A percentile compares a stretch with the other conserved stretches of the same genome.
Conservation (phyloP, 2,113 vertebrate species). For the Suricata suricatta region DNA sequence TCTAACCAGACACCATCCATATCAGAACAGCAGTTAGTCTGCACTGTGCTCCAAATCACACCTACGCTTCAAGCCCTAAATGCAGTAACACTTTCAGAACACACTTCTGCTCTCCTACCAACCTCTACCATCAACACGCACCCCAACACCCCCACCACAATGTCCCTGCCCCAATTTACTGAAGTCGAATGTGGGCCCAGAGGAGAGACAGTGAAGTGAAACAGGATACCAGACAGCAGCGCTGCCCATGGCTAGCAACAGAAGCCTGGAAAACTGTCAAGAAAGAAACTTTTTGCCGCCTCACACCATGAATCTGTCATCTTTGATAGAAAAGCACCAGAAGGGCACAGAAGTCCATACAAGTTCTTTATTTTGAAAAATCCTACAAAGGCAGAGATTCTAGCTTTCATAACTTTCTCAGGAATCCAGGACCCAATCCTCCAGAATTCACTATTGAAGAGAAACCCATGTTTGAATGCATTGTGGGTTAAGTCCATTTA, state of each 20-base stretch:
- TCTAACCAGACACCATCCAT: neutral
- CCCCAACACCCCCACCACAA: too few species aligned
- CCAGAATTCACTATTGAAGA: neutral
- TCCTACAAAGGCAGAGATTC: neutral
- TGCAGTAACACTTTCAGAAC: neutral
- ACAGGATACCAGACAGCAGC: neutral
- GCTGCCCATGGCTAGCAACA: neutral
- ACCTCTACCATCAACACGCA: neutral
- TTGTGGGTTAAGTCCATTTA: neutral
- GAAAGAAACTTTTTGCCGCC: neutral
- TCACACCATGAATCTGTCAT: neutral
- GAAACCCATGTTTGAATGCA: neutral
- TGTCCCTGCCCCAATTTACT: neutral
- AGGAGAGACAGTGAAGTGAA: neutral
- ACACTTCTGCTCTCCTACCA: neutral
- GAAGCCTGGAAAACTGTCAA: neutral
- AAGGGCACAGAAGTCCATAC: neutral
- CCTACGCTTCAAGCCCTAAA: neutral
- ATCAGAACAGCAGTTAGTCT: neutral
- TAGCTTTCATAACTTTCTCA: constrained; percentile 19
- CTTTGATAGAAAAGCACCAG: neutral
- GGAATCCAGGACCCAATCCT: neutral
- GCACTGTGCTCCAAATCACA: neutral
- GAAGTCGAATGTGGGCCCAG: neutral
- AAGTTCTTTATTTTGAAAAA: constrained; percentile 34